These are phyloP conservation scores for Benthosema pterotum DNA, from an alignment of 2,797 vertebrate species.

Conservation along the genomic window DNA sequence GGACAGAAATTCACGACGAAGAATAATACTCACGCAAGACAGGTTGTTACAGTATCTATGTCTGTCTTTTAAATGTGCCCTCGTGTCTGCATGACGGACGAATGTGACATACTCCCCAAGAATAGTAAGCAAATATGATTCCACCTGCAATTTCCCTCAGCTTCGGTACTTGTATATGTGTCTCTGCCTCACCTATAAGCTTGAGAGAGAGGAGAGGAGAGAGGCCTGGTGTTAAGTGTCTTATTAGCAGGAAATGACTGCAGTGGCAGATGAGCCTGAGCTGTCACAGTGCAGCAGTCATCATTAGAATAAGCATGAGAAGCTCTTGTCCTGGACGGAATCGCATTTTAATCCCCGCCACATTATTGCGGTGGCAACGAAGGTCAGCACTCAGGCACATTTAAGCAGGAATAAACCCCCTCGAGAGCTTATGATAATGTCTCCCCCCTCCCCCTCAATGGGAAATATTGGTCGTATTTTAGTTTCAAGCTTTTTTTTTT, in stretches of 20 bases:
- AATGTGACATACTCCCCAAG: constrained; percentile 50
- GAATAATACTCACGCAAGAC: background rate
- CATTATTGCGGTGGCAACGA: constrained; percentile 79
- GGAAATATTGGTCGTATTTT: constrained; percentile 83
- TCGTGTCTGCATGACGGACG: constrained; percentile 42
- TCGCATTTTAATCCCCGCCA: constrained; percentile 78
- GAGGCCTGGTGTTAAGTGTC: constrained; percentile 80
- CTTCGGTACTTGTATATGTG: constrained; percentile 71
- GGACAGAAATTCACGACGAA: background rate
- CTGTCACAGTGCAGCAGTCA: constrained; percentile 73
- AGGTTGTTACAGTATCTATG: background rate
- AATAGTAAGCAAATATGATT: constrained; percentile 67
- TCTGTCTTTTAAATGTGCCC: constrained; percentile 41
- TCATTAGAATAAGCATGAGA: constrained; percentile 79
- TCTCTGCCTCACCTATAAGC: constrained; percentile 54
- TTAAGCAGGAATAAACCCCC: constrained; percentile 82
- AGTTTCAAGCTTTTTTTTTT: constrained; percentile 85
- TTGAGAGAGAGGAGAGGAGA: constrained; percentile 50
- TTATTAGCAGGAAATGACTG: constrained; percentile 81
- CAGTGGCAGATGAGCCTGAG: constrained; percentile 61
- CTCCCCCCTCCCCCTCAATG: constrained; percentile 82
- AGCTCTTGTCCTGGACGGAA: constrained; percentile 77
- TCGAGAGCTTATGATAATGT: constrained; percentile 82
- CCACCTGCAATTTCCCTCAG: constrained; percentile 58
- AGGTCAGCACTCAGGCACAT: constrained; percentile 81